Evolutionary conservation across 2,113 vertebrate species (phyloP).

Genomic region (Lepus americanus): DNA sequence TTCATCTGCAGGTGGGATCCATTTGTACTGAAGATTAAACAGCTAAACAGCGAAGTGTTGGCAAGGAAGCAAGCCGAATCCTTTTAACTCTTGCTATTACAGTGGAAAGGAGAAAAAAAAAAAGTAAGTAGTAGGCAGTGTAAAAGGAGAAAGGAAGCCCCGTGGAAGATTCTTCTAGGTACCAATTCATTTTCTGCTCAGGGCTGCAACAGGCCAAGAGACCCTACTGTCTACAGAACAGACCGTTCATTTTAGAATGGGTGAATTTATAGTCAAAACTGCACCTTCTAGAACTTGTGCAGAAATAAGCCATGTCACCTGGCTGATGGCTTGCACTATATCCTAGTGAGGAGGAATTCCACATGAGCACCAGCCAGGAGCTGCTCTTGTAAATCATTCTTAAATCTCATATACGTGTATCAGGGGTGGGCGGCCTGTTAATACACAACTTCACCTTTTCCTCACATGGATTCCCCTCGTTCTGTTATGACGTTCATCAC

Average conservation of each 20-base stretch:
- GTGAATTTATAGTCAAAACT: constrained; percentile 29
- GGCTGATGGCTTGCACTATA: not conserved
- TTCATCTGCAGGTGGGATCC: constrained; percentile 14
- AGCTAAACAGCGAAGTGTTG: not conserved
- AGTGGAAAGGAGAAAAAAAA: not conserved
- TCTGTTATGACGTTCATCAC: constrained; percentile 12
- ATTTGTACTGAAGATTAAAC: constrained; percentile 43
- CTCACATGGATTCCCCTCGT: not conserved
- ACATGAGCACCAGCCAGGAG: not conserved
- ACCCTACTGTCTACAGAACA: not conserved
- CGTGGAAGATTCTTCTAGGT: not conserved
- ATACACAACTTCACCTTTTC: not conserved
- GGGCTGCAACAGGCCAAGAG: not conserved
- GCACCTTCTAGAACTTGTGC: not conserved
- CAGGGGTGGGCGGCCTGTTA: not conserved
- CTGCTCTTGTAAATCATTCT: not conserved
- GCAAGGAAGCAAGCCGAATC: not conserved
- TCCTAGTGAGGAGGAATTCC: not conserved
- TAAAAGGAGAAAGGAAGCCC: not conserved
- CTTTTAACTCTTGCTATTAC: not conserved
- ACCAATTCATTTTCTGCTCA: not conserved
- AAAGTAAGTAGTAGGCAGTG: not conserved
- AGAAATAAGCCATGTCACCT: constrained; percentile 20
- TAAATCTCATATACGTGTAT: not conserved
- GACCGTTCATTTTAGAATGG: not conserved